Conservation (phyloP, 2,113 vertebrate species). For the Blennius ocellaris region DNA sequence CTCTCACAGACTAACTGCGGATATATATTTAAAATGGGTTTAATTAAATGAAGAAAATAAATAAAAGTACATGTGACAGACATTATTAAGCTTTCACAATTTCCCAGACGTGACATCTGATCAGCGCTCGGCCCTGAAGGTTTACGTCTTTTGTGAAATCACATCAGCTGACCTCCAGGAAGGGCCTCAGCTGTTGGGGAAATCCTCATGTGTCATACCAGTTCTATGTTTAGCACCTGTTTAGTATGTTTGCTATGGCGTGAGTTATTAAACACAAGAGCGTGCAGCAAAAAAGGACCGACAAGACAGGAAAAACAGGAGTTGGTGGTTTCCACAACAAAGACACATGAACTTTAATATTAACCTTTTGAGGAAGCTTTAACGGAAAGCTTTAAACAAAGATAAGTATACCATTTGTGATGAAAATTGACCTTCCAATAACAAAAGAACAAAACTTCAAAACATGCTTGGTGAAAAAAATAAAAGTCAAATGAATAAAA, state of each 20-base stretch:
- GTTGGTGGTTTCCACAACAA: background rate
- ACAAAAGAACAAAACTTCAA: too few relatives aligned
- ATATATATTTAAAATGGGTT: too few relatives aligned
- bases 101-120: background rate
- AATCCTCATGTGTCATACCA: constrained; percentile 39
- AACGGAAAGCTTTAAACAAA: too few relatives aligned
- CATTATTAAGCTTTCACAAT: too few relatives aligned
- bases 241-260: background rate
- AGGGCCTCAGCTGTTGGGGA: constrained; percentile 46
- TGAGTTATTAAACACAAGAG: background rate
- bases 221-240: constrained; percentile 43
- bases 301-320: background rate
- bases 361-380: too few relatives aligned
- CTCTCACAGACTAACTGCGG: too few relatives aligned
- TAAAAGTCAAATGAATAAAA: too few relatives aligned
- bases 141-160: constrained; percentile 19
- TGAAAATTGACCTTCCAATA: too few relatives aligned
- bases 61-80: too few relatives aligned
- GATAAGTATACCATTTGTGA: too few relatives aligned
- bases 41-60: too few relatives aligned
- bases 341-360: background rate
- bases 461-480: too few relatives aligned
- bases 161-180: constrained; percentile 44
- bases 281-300: background rate
- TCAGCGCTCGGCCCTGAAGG: background rate